A percentile compares a stretch with the other conserved stretches of the same genome.
phyloP scores from a whole-genome alignment of 1,140 invertebrate species.

The Aricia agestis region DNA sequence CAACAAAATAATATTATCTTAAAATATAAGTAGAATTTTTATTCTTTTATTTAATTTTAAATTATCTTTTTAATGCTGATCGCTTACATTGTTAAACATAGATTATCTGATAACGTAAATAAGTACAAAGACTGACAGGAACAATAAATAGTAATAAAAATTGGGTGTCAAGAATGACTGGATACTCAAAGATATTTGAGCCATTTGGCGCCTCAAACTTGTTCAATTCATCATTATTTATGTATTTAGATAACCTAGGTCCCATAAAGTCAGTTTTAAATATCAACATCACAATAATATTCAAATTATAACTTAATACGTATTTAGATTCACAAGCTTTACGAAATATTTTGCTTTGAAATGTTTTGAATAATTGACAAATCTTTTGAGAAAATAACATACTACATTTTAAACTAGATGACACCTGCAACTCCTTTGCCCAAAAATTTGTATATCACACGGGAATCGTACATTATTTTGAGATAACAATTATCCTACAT shows the following conservation, averaged over 20 bases:
- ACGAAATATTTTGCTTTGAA: background rate
- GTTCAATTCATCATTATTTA: background rate
- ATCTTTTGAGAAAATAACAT: background rate
- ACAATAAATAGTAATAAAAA: background rate
- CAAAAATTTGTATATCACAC: too few species aligned
- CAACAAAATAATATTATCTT: too few species aligned
- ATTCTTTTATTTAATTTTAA: too few species aligned
- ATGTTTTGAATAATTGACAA: background rate
- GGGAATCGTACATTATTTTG: too few species aligned
- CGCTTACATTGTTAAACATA: too few species aligned
- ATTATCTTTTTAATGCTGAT: too few species aligned
- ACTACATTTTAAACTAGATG: too few species aligned
- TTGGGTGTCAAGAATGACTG: background rate
- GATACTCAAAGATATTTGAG: background rate
- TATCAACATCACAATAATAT: background rate
- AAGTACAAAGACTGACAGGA: background rate
- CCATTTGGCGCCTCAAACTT: background rate
- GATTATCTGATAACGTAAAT: too few species aligned
- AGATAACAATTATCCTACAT: too few species aligned
- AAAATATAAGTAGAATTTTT: too few species aligned
- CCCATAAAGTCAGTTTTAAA: background rate
- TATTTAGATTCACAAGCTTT: background rate
- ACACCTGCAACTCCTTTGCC: too few species aligned
- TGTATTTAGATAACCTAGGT: conserved; percentile 1
- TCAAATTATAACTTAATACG: background rate